Base-by-base conservation (phyloP, 1,140 invertebrate genomes). In the Polyergus mexicanus region DNA sequence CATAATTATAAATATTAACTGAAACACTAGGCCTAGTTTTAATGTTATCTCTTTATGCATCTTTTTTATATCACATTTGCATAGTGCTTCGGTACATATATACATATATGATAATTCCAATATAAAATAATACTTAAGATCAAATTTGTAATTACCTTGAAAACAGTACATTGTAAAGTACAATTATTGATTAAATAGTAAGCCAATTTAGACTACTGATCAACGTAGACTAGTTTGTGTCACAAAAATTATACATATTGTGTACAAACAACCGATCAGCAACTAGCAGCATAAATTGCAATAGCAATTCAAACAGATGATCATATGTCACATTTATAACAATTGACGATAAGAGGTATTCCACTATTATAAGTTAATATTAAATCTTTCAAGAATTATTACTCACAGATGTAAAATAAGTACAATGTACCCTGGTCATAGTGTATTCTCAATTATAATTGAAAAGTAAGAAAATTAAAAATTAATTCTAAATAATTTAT, bases 1-100 rank as follows among this genome's bases (percentile, higher is more conserved):
- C 54, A 47, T 72, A 81, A 56, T n/a, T 25, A 62, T 47, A 83
- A 83, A 83, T 60, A 83, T 44, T 41, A 58, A 83, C 38, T 41
- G n/a, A 62, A 60, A 83, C n/a, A 13, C 32, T 83, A 83, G 25
- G 38, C 68, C 78, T 72, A 81, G 41, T 16, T 13, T 51, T 66
- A 77, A 19, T 1, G 5, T 83, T 83, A 83, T 1, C 44, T 35
- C 19, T 22, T 28, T 38, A 41, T 56, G 32, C 32, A 2, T 32
- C 32, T 32, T 32, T 3, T 22, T 28, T 38, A 41, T 56, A 69
- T 72, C 38, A 83, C 68, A 83, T 83, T 25, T 44, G 54, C 68
- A 72, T 72, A 19, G 47, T 22, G 47, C 8, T 71, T 35, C 28
- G 22, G 28, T n/a, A 32, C 13, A 19, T 19, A 66, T 22, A 66